Evolutionary conservation across 2,113 vertebrate species (phyloP), one percentile per base, ranked within the genome.

Genomic region (Odontesthes bonariensis): DNA sequence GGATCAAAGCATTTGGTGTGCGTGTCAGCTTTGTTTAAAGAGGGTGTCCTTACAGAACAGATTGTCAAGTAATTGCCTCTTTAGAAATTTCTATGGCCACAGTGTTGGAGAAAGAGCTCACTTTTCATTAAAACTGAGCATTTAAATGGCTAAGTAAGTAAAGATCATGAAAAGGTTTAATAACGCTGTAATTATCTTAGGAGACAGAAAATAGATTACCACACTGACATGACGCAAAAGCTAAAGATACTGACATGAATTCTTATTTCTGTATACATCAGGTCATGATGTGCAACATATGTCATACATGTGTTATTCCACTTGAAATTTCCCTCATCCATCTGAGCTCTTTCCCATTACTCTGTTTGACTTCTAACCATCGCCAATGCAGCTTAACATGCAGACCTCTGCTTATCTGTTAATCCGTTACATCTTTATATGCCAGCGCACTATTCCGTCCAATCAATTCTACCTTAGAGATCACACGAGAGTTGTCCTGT

Each of bases 1-100:
- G 81, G 92, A 94, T 94, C 93, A 94, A 94, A 94, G 92, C 91
- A 58, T 84, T 76, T 47, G 85, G 76, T 82, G 84, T 86, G 76
- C 72, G 84, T 91, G 91, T 89, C 90, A 88, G 92, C 91, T 86
- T 81, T 86, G 83, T 92, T 91, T 92, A 69, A 23, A 91, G 88
- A 64, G 86, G 83, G 66, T 23, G 71, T 87, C 83, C 86, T 90
- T 65, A 56, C 77, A 76, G 86, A 68, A 49, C 77, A 75, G 77
- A 91, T 80, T 80, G 82, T 75, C 55, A 77, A 69, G 77, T 88
- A 88, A 91, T 89, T 80, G 81, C 85, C 86, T 73, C 88, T 89
- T 69, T 54, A 88, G 69, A 88, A 63, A 85, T 90, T 73, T 92
- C 82, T 84, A 70, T 54, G 2, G 79, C 86, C 47, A 66, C 63